phyloP scores from a whole-genome alignment of 2,113 vertebrate genomes.

The Apeltes quadracus region DNA sequence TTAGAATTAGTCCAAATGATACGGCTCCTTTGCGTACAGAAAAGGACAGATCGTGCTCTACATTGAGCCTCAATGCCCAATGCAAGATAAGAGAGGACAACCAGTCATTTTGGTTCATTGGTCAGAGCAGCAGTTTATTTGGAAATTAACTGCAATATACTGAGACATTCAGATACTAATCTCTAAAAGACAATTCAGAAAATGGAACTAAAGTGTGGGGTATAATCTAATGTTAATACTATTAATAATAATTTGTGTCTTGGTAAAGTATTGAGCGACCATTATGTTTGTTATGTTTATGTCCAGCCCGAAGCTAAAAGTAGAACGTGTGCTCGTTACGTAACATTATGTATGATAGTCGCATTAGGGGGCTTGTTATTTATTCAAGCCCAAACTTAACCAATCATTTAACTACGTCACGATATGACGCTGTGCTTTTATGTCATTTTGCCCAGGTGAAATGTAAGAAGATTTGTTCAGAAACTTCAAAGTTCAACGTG shows the following conservation, averaged over 20 bases:
- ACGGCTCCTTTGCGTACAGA: background rate
- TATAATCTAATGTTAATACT: too few relatives aligned
- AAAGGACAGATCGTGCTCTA: background rate
- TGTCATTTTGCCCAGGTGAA: background rate
- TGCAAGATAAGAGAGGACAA: background rate
- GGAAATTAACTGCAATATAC: background rate
- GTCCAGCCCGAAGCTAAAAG: too few relatives aligned
- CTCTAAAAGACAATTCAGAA: background rate
- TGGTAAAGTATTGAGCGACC: too few relatives aligned
- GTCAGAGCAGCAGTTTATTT: background rate
- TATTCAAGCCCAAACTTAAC: too few relatives aligned
- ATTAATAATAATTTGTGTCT: too few relatives aligned
- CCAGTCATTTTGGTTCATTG: background rate
- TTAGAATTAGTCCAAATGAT: background rate
- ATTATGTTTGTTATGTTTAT: too few relatives aligned
- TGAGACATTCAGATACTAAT: background rate
- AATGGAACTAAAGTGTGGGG: too few relatives aligned
- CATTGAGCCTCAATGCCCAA: too few relatives aligned
- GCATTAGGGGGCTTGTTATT: too few relatives aligned
- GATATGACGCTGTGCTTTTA: background rate
- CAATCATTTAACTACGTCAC: too few relatives aligned
- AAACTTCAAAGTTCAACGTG: background rate
- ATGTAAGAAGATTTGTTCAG: background rate
- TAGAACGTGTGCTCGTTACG: too few relatives aligned
- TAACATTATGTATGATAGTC: too few relatives aligned